Conservation (phyloP, 2,797 vertebrate species). For the Crocodylus rhombifer region DNA sequence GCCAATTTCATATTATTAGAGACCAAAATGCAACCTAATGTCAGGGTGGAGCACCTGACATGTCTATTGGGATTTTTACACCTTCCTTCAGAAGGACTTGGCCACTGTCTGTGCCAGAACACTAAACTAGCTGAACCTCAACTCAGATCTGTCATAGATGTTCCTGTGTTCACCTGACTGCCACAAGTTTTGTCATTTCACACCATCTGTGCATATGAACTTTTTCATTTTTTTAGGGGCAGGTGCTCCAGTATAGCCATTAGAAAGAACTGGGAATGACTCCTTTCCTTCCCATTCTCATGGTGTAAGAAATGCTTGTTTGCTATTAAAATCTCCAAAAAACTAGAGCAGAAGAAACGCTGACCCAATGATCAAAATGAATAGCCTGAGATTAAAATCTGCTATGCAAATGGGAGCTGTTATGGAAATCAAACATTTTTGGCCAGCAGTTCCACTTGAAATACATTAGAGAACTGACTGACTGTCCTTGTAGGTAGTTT, state of each 20-base stretch:
- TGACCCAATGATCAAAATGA: not conserved
- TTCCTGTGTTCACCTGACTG: not conserved
- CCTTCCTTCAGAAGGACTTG: not conserved
- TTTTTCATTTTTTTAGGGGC: not conserved
- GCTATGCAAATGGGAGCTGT: not conserved
- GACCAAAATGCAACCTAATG: not conserved
- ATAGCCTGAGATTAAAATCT: not conserved
- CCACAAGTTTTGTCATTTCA: not conserved
- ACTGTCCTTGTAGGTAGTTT: not conserved
- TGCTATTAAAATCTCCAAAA: not conserved
- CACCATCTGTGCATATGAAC: not conserved
- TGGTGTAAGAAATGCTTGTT: not conserved
- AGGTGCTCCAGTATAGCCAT: not conserved
- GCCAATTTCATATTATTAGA: not conserved
- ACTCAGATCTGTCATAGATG: accelerated
- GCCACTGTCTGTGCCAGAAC: not conserved
- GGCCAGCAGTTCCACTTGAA: not conserved
- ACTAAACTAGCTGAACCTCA: not conserved
- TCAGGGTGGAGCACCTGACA: not conserved
- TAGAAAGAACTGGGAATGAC: not conserved
- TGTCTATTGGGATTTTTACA: not conserved
- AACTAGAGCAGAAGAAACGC: not conserved
- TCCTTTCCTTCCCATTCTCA: not conserved
- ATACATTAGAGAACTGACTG: not conserved
- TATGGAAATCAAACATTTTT: not conserved